Base-by-base conservation (phyloP, 2,797 vertebrate species). In the Garrulus glandarius region DNA sequence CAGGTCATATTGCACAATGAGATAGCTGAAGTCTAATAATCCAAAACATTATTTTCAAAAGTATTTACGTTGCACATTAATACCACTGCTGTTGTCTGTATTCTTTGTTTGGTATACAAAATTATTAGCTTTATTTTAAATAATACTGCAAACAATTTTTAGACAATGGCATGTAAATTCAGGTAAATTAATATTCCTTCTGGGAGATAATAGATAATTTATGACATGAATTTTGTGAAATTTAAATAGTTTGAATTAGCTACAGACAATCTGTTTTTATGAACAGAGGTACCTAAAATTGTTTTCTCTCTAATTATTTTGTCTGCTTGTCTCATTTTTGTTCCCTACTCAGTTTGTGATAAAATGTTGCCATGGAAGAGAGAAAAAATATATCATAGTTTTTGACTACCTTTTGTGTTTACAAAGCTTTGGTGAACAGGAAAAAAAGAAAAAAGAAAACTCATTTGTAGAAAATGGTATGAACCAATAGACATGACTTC, bases 101-200 rank as follows among this genome's bases (percentile, higher is more conserved):
- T 91, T 93, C 55, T 83, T 49, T 79, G 15, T 50, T 95, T 94
- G 43, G 46, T 78, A 86, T 82, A 88, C 60, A 79, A 74, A 79
- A 63, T 29, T 4, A 71, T n/a, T 26, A 71, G 10, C 44, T 79
- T 76, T 46, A 74, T 15, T 49, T 80, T 37, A 47, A 91, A 81
- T 68, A 61, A 39, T 68, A 41, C 34, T 32, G 8, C 15, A 81
- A 67, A 71, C 11, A 57, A 21, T 60, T 79, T 94, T 70, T 64
- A 83, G 44, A 61, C 59, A 95, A 76, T n/a, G 26, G 24, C 87
- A 84, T 30, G 52, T 70, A 92, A 96, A 91, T 86, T 52, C 52
- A 81, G 13, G 47, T 79, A 88, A 90, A 96, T 94, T 91, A 83
- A 78, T 89, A 72, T 39, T 90, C 39, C 60, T 92, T 80, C 50